Evolutionary conservation across 1,140 invertebrate genomes (phyloP).

Genomic region (Drosophila grimshawi): DNA sequence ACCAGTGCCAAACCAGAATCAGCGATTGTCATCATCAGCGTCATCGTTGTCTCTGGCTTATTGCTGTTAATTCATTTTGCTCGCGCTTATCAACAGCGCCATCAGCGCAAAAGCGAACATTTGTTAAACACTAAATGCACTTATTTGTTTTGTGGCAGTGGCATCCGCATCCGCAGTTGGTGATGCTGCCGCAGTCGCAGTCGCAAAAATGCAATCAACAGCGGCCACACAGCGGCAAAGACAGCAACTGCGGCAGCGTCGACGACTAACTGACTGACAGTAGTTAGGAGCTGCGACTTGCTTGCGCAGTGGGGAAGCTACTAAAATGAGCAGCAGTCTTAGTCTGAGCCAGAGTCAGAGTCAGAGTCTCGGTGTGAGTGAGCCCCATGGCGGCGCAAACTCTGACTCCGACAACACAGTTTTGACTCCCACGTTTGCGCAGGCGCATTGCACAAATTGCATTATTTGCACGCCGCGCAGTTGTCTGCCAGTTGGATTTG

Average conservation of each 20-base stretch:
- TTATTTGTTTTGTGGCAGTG: constrained; percentile 77
- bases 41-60: constrained; percentile 46
- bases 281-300: constrained; percentile 47
- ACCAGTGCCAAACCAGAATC: constrained; percentile 45
- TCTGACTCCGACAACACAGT: constrained; percentile 35
- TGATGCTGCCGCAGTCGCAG: constrained; percentile 14
- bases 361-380: constrained; percentile 13
- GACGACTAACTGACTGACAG: constrained; percentile 73
- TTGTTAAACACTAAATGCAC: constrained; percentile 84
- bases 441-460: constrained; percentile 81
- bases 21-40: constrained; percentile 59
- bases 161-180: constrained; percentile 38
- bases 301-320: constrained; percentile 76
- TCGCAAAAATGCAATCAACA: constrained; percentile 71
- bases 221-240: constrained; percentile 67
- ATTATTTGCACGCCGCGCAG: constrained; percentile 80
- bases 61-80: constrained; percentile 72
- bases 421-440: constrained; percentile 76
- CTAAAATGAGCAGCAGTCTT: constrained; percentile 69
- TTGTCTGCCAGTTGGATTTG: constrained; percentile 55
- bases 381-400: constrained; percentile 46
- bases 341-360: constrained; percentile 18
- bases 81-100: constrained; percentile 76
- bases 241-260: too few species aligned
- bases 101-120: constrained; percentile 79